Base-by-base conservation (phyloP, 2,888 invertebrate species). In the Rhaphigaster nebulosa region DNA sequence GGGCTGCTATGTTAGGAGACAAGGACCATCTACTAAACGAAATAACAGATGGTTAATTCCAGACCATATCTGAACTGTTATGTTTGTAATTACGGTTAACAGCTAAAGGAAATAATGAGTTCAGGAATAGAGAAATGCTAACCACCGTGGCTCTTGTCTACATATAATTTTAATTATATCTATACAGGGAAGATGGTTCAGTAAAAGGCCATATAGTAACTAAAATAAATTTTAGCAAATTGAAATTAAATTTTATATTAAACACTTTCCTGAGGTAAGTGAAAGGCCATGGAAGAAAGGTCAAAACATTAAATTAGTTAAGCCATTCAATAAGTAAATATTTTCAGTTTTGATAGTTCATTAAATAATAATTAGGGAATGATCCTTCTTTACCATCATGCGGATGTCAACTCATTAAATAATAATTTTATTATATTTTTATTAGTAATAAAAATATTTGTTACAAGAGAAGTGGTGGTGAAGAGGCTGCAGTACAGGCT, bases 401-500 rank as follows among this genome's bases (percentile, higher is more conserved):
- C n/a, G n/a, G n/a, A n/a, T n/a, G n/a, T n/a, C n/a, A n/a, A n/a
- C n/a, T 0, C 29, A 29, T 34, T 34, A 0, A 65, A 34, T 18
- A 18, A 18, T 34, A 29, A n/a, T 29, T 65, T 65, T 65, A 65
- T 65, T 29, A 29, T 15, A 15, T 29, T 65, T 29, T 76, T 38
- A 76, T 76, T 23, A 76, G 15, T 12, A 29, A 65, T 65, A 38
- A 76, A 76, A 76, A 76, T 76, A 38, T 34, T 76, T 38, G 70
- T 76, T 8, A 20, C 1, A 76, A 38, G 38, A 38, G 70, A 18
- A 29, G 65, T 2, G 29, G 29, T 29, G 65, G 70, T 76, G 70
- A 84, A 84, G 84, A 45, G 45, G 45, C 84, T 84, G 84, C 45
- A 84, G 84, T 84, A 84, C 34, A 84, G 84, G 45, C 84, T 50